Conservation (phyloP, 2,888 invertebrate species). For the Caenorhabditis sp. region DNA sequence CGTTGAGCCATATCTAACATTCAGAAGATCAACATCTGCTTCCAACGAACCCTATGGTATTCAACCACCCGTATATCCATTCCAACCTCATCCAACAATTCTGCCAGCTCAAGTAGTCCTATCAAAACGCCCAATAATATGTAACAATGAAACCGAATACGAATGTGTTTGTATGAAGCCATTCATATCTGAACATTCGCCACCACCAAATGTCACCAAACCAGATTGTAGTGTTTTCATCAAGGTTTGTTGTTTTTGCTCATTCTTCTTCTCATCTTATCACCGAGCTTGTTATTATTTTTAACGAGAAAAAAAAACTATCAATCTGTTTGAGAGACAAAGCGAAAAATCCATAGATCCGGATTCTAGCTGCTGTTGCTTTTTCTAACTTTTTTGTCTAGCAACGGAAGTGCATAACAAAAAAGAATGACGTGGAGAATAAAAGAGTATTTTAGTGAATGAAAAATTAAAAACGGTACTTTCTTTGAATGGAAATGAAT, state of each 20-base stretch:
- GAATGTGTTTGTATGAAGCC: constrained; percentile 63
- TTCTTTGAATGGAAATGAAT: too few species aligned
- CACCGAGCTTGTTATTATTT: too few species aligned
- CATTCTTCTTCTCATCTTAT: background rate
- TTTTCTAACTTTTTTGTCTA: background rate
- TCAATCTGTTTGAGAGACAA: too few species aligned
- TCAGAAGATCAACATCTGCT: constrained; percentile 18
- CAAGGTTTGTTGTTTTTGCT: constrained; percentile 15
- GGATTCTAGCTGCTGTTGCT: background rate
- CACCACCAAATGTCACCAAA: background rate
- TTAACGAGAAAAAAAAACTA: too few species aligned
- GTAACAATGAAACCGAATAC: constrained; percentile 64
- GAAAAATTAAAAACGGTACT: background rate
- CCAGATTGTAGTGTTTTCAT: constrained; percentile 46
- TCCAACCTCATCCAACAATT: constrained; percentile 24
- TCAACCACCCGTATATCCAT: constrained; percentile 26
- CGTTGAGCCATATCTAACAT: too few species aligned
- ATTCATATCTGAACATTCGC: constrained; percentile 20
- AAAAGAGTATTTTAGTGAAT: background rate
- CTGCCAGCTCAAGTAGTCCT: constrained; percentile 14
- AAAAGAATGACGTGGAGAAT: background rate
- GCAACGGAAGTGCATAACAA: background rate
- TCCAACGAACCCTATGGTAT: constrained; percentile 31
- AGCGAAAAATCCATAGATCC: too few species aligned
- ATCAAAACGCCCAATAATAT: constrained; percentile 49